Evolutionary conservation across 1,140 invertebrate genomes (phyloP).

Genomic region (Papilio aristodemus): DNA sequence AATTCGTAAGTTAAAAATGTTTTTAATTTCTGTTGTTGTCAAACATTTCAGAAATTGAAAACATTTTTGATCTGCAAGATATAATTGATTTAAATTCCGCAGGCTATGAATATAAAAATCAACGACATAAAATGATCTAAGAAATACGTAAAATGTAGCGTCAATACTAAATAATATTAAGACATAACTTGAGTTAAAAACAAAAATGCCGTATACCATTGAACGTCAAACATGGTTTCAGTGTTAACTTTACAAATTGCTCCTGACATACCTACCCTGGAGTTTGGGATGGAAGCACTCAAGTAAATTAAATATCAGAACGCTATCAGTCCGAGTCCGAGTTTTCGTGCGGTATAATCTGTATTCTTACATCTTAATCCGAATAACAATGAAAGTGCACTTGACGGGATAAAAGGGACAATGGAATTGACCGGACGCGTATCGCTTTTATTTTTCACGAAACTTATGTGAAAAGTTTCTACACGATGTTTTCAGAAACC

Average conservation of each 20-base stretch:
- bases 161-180: too few relatives aligned
- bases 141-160: too few relatives aligned
- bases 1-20: too few relatives aligned
- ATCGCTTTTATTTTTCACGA: constrained; percentile 31
- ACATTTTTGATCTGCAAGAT: neutral
- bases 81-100: constrained; percentile 24
- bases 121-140: too few relatives aligned
- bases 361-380: constrained; percentile 79
- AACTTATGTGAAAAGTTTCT: constrained; percentile 14
- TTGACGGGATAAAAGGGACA: constrained; percentile 55
- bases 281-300: constrained; percentile 73
- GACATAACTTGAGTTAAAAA: neutral
- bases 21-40: too few relatives aligned
- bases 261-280: constrained; percentile 55
- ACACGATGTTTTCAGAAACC: neutral
- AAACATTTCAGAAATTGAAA: too few relatives aligned
- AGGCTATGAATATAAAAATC: too few relatives aligned
- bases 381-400: constrained; percentile 62
- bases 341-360: constrained; percentile 60
- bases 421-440: constrained; percentile 63
- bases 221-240: constrained; percentile 56
- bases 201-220: constrained; percentile 48
- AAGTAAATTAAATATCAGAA: constrained; percentile 77
- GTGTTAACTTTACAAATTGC: constrained; percentile 72
- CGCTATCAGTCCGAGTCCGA: constrained; percentile 56